Percentiles rank a stretch among this genome's conserved stretches.
These are phyloP conservation scores for Papilio machaon DNA, from an alignment of 1,140 invertebrate species.

Conservation along the genomic window DNA sequence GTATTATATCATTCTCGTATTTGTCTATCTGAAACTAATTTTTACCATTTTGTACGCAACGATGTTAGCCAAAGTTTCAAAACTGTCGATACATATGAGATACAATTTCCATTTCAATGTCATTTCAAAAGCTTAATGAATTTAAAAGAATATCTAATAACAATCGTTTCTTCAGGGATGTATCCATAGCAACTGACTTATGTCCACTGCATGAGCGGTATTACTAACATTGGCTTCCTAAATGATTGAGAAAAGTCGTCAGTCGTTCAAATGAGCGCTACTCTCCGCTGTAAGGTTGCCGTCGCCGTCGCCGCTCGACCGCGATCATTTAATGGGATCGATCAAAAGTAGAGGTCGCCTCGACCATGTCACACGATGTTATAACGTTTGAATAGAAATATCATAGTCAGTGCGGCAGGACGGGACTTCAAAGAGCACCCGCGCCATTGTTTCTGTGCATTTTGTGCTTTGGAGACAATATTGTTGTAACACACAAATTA, in stretches of 20 bases:
- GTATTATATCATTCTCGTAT: too few relatives aligned
- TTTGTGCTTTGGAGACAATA: neutral
- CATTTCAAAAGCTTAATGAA: too few relatives aligned
- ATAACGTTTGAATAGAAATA: neutral
- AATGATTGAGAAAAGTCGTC: neutral
- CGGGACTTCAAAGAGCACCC: neutral
- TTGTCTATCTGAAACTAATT: too few relatives aligned
- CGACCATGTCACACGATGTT: neutral
- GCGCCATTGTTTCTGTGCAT: neutral
- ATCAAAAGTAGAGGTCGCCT: neutral
- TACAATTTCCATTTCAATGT: too few relatives aligned
- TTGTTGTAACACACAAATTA: too few relatives aligned
- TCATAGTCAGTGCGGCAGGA: too few relatives aligned
- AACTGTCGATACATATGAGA: too few relatives aligned
- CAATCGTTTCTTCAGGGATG: too few relatives aligned
- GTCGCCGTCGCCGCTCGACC: neutral
- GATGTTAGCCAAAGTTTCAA: too few relatives aligned
- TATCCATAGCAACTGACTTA: neutral
- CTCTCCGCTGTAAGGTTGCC: too few relatives aligned
- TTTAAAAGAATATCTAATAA: too few relatives aligned
- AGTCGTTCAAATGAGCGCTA: neutral
- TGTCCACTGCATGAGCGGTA: neutral
- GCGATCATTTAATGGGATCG: slow-evolving; percentile 26
- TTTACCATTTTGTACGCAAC: too few relatives aligned
- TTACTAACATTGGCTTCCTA: neutral